Evolutionary conservation across 2,113 vertebrate species (phyloP), one percentile per base, ranked within the genome.

Genomic region (Gobio gobio): DNA sequence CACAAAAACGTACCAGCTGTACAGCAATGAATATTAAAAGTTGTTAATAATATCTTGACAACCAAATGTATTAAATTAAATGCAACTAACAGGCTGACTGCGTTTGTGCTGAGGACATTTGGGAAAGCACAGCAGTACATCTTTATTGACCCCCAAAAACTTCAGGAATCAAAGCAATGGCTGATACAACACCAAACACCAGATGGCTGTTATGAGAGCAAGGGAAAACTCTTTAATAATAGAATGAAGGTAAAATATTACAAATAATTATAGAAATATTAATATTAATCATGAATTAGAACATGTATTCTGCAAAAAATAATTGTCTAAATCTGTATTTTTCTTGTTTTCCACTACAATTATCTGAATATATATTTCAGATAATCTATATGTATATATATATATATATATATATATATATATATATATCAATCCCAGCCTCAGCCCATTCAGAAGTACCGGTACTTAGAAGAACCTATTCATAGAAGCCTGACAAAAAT

Each of bases 151-250:
- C 88, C 91, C 12, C 1, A 9, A 0, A 88, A 90, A 0, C 89
- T 95, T 9, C 2, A 45, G 1, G 59, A 83, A 0, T 87, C 95
- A 16, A 85, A 93, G 47, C 7, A 2, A 26, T 96, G 95, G 95
- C 90, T 97, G 13, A 47, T 90, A 2, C 14, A 12, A 0, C 92
- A 88, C 14, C 96, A 97, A 89, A 90, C 85, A 45, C 22, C 81
- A 0, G 94, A 93, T 0, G 96, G 96, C 85, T 96, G 94, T 89
- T 96, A 96, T 86, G 10, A 76, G 81, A 87, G 18, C 0, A 90
- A 87, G 3, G 95, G 96, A 16, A 88, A 91, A n/a, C 91, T 96
- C 22, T 95, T 95, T 79, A 90, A 95, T 90, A 95, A 96, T 61
- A 91, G 90, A 82, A 91, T 96, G 89, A 95, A 95, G 94, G 96